Evolutionary conservation across 2,888 invertebrate genomes (phyloP).

Genomic region (Stenodema calcarata): DNA sequence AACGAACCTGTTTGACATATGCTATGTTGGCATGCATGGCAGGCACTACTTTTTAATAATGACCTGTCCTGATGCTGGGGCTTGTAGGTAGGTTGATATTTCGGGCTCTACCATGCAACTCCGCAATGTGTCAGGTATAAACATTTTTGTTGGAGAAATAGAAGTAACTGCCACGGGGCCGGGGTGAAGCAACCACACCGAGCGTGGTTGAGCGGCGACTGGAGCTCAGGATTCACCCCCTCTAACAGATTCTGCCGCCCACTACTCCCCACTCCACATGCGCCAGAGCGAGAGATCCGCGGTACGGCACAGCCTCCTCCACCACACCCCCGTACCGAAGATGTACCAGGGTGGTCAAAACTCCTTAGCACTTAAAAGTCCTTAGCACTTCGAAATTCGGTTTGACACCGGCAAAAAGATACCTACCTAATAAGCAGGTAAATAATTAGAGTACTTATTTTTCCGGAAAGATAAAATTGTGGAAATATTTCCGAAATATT

Average conservation of each 20-base stretch:
- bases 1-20: constrained; percentile 56
- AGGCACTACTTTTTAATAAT: constrained; percentile 58
- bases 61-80: constrained; percentile 95
- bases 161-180: constrained; percentile 17
- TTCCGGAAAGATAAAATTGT: too few species aligned
- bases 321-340: not conserved
- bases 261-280: not conserved
- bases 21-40: constrained; percentile 55
- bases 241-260: constrained; percentile 41
- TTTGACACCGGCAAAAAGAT: not conserved
- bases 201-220: constrained; percentile 46
- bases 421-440: too few species aligned
- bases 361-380: too few species aligned
- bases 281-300: not conserved
- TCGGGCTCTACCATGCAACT: constrained; percentile 96
- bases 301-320: not conserved
- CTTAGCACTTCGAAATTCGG: not conserved
- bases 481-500: too few species aligned
- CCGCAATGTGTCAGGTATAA: constrained; percentile 90
- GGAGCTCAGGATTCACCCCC: constrained; percentile 12
- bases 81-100: constrained; percentile 92
- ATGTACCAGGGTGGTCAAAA: not conserved
- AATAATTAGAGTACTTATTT: too few species aligned
- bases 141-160: constrained; percentile 66
- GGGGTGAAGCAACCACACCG: constrained; percentile 49